A percentile compares a stretch with the other conserved stretches of the same genome.
phyloP scores from a whole-genome alignment of 2,797 vertebrate species.

The Leucoraja ocellata region DNA sequence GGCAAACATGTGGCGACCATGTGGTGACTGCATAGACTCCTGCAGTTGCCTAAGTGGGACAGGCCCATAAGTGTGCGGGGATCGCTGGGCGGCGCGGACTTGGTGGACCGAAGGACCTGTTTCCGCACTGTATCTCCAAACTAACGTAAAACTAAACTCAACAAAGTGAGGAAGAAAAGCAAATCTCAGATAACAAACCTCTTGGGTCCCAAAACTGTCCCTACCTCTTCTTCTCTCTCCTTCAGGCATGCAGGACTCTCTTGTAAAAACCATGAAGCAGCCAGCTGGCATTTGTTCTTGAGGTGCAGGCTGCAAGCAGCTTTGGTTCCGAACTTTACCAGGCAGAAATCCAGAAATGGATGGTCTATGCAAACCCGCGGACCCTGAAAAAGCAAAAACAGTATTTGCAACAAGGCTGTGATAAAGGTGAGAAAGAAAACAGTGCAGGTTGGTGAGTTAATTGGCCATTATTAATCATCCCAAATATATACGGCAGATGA shows the following conservation, averaged over 20 bases:
- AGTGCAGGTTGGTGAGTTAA: too few species aligned
- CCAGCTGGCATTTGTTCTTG: conserved; percentile 66
- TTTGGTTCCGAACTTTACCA: conserved; percentile 64
- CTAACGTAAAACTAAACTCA: too few species aligned
- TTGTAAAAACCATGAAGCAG: conserved; percentile 69
- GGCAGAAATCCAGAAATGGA: conserved; percentile 71
- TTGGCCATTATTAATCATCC: too few species aligned
- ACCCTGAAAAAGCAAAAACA: conserved; percentile 60
- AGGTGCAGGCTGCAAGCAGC: conserved; percentile 57
- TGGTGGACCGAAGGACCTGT: too few species aligned
- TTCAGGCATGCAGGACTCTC: conserved; percentile 57
- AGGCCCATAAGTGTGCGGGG: too few species aligned
- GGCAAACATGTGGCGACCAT: too few species aligned
- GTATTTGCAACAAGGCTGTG: background rate
- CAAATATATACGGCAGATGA: too few species aligned
- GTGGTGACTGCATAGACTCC: too few species aligned
- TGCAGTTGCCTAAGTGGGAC: too few species aligned
- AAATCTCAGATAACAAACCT: background rate
- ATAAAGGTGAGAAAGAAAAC: background rate
- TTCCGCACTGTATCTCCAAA: too few species aligned
- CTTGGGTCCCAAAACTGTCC: background rate
- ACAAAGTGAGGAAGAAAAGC: background rate
- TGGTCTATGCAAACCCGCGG: conserved; percentile 60
- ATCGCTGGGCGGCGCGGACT: too few species aligned
- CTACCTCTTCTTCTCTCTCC: conserved; percentile 53